Evolutionary conservation across 2,113 vertebrate genomes (phyloP).

Genomic region (Toxotes chatareus): DNA sequence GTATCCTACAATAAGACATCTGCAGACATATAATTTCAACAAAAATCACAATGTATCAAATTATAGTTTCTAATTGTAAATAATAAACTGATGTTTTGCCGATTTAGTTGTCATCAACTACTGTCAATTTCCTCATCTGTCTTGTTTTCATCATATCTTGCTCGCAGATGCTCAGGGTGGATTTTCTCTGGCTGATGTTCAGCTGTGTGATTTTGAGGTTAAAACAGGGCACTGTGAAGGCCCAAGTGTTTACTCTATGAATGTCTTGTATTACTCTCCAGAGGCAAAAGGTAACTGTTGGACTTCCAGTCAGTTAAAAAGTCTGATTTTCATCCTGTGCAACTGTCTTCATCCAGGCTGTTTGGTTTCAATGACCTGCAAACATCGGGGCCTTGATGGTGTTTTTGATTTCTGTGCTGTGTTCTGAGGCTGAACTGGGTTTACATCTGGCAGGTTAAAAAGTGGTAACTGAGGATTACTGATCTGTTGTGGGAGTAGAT

Average conservation of each 20-base stretch:
- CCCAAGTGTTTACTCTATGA: background rate
- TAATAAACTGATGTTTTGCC: background rate
- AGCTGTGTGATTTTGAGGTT: background rate
- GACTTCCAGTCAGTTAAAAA: background rate
- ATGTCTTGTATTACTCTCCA: background rate
- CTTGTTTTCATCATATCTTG: background rate
- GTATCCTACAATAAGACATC: background rate
- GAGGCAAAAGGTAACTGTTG: background rate
- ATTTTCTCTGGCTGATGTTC: background rate
- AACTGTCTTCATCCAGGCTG: slow-evolving; percentile 4
- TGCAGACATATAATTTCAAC: background rate
- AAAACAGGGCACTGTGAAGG: background rate
- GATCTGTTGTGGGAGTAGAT: slow-evolving; percentile 17
- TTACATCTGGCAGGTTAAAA: background rate
- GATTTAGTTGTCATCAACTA: background rate
- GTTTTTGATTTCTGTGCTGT: slow-evolving; percentile 38
- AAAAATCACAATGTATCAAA: background rate
- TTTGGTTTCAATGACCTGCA: slow-evolving; percentile 74
- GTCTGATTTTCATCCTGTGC: background rate
- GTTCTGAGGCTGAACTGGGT: slow-evolving; percentile 2
- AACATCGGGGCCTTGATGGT: slow-evolving; percentile 53
- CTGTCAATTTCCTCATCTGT: background rate
- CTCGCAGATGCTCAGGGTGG: background rate
- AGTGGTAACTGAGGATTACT: background rate
- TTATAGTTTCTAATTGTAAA: background rate